Percentiles rank a stretch among this genome's conserved stretches.
Conservation (phyloP, 2,888 invertebrate genomes). For the Drosophila borealis region DNA sequence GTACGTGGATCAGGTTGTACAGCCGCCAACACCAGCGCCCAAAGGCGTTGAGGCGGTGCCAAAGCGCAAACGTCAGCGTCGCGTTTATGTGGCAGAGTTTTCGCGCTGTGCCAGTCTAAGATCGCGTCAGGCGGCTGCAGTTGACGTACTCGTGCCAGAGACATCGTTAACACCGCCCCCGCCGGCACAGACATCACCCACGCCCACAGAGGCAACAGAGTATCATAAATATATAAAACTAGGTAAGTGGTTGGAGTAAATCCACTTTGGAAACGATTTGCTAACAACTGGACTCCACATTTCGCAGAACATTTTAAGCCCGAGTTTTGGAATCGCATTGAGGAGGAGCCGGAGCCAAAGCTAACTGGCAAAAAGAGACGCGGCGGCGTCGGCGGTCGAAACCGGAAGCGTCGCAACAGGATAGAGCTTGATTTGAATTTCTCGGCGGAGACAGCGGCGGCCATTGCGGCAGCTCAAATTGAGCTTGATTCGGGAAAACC, state of each 20-base stretch:
- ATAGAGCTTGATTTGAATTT: constrained; percentile 48
- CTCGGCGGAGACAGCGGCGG: constrained; percentile 62
- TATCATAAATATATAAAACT: constrained; percentile 34
- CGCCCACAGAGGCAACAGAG: constrained; percentile 56
- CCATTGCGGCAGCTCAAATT: constrained; percentile 61
- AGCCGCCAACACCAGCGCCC: constrained; percentile 12
- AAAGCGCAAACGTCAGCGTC: constrained; percentile 57
- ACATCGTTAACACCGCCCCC: constrained; percentile 16
- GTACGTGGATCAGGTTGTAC: constrained; percentile 41
- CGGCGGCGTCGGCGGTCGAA: constrained; percentile 17
- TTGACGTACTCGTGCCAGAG: constrained; percentile 10
- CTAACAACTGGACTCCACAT: not conserved
- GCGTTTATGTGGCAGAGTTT: constrained; percentile 55
- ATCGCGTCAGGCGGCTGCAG: constrained; percentile 39
- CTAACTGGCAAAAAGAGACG: constrained; percentile 57
- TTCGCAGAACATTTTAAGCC: constrained; percentile 52
- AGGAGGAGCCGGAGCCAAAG: constrained; percentile 58
- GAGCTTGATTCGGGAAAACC: constrained; percentile 59
- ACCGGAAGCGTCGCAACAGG: constrained; percentile 50
- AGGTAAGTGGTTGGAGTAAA: constrained; percentile 35
- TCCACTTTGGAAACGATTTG: not conserved
- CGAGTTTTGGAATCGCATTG: constrained; percentile 61
- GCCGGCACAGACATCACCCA: constrained; percentile 42
- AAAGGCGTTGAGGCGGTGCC: constrained; percentile 8
- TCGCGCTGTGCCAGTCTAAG: constrained; percentile 61